Evolutionary conservation across 2,113 vertebrate genomes (phyloP).

Genomic region (Lepisosteus osseus): DNA sequence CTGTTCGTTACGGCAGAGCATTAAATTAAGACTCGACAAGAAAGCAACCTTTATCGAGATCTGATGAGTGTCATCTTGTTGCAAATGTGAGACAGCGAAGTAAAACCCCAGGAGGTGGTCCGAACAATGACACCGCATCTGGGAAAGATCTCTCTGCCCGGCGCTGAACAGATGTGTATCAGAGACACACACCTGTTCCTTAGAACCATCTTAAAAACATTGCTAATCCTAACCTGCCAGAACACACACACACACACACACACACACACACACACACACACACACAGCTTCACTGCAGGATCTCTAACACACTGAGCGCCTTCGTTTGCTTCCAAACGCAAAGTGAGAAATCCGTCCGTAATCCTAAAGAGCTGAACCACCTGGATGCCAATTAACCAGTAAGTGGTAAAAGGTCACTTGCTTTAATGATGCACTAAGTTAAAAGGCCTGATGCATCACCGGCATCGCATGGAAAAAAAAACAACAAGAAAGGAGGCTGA

Average conservation of each 20-base stretch:
- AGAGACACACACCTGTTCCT: not conserved
- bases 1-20: too few species aligned
- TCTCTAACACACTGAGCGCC: not conserved
- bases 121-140: too few species aligned
- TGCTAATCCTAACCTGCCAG: not conserved
- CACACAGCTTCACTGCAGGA: not conserved
- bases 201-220: not conserved
- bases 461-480: conserved; percentile 22
- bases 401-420: not conserved
- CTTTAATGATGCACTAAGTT: not conserved
- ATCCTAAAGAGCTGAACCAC: not conserved
- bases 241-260: not conserved
- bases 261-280: not conserved
- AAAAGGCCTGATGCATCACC: not conserved
- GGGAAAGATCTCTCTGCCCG: too few species aligned
- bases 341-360: not conserved
- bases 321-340: not conserved
- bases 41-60: too few species aligned
- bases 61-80: too few species aligned
- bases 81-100: too few species aligned
- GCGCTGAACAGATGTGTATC: too few species aligned
- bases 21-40: too few species aligned
- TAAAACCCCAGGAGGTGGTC: too few species aligned
- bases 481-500: not conserved
- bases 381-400: not conserved